phyloP scores from a whole-genome alignment of 1,140 invertebrate genomes.

The Chironomus tepperi region DNA sequence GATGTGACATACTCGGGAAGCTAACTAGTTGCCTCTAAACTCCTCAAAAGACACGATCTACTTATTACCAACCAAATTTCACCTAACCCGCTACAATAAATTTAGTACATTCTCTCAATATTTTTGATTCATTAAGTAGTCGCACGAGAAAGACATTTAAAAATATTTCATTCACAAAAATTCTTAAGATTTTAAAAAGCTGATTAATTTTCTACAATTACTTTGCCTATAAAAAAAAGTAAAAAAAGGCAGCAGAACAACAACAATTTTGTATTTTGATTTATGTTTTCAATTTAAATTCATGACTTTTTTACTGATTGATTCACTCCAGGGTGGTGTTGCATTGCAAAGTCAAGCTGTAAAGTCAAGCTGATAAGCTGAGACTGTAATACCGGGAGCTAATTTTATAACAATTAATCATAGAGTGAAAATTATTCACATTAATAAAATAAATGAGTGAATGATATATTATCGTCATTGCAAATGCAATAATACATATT shows the following conservation, averaged over 20 bases:
- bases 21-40: no score
- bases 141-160: no score
- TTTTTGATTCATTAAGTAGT: no score
- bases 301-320: constrained; percentile 1
- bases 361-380: constrained; percentile 6
- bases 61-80: no score
- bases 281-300: constrained; percentile 15
- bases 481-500: neutral
- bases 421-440: neutral
- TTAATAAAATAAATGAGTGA: neutral
- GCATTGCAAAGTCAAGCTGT: neutral
- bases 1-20: no score
- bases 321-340: neutral
- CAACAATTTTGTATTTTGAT: neutral
- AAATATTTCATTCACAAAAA: neutral
- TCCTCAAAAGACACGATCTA: no score
- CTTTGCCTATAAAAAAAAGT: neutral
- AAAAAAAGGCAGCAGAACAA: neutral
- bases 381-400: neutral
- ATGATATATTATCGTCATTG: neutral
- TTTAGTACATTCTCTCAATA: no score
- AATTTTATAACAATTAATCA: constrained; percentile 10
- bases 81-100: no score
- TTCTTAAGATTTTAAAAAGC: neutral
- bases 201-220: neutral